Conservation (phyloP, 2,888 invertebrate genomes). For the Sarcophaga subvicina region DNA sequence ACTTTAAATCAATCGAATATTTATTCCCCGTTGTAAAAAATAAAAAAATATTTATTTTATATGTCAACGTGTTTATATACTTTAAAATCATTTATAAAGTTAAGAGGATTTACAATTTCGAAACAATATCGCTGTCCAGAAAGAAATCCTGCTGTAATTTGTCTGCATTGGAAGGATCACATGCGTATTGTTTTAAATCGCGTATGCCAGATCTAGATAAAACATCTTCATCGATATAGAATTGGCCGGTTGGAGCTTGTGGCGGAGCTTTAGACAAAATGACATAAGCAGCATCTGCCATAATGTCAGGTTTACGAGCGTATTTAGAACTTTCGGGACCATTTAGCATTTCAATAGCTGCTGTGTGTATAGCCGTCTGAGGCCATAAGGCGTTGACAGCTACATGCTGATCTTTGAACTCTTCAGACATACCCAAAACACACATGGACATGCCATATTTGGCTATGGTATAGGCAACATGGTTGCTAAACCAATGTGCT, state of each 20-base stretch:
- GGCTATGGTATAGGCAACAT: slow-evolving; percentile 98
- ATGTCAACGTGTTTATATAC: too few relatives aligned
- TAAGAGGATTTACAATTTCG: slow-evolving; percentile 71
- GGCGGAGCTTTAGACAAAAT: slow-evolving; percentile 87
- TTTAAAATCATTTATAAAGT: too few relatives aligned
- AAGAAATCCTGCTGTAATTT: slow-evolving; percentile 92
- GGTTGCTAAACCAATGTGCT: slow-evolving; percentile 92
- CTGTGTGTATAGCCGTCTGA: slow-evolving; percentile 94
- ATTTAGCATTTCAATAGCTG: slow-evolving; percentile 93
- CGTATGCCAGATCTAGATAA: slow-evolving; percentile 89
- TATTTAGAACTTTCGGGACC: slow-evolving; percentile 81
- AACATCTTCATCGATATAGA: slow-evolving; percentile 95
- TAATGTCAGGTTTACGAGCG: slow-evolving; percentile 79
- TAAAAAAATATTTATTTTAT: too few relatives aligned
- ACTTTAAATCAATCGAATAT: too few relatives aligned
- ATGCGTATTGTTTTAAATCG: slow-evolving; percentile 92
- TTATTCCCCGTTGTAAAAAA: too few relatives aligned
- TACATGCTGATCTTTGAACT: slow-evolving; percentile 91
- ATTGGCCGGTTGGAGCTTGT: slow-evolving; percentile 91
- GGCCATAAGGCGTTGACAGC: slow-evolving; percentile 99
- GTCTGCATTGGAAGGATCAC: slow-evolving; percentile 87
- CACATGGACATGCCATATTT: slow-evolving; percentile 99
- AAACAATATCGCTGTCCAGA: slow-evolving; percentile 82
- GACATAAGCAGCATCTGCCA: slow-evolving; percentile 80
- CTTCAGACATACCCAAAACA: slow-evolving; percentile 98